These are phyloP conservation scores for Mimachlamys varia DNA, from an alignment of 2,888 invertebrate species.

Conservation along the genomic window DNA sequence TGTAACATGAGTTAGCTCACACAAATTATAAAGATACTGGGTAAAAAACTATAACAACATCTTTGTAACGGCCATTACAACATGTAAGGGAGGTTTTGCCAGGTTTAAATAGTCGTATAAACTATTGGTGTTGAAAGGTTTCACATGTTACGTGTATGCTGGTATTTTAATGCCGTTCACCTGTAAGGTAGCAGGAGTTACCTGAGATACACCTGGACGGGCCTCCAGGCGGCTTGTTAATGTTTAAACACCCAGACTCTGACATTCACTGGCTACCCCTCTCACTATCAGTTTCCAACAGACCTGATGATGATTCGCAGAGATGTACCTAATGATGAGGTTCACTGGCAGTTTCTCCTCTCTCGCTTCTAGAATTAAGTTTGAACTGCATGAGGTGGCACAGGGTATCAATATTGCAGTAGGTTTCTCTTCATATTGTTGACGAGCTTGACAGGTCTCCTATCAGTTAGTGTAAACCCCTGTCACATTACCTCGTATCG, in stretches of 20 bases:
- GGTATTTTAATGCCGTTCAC: slow-evolving; percentile 31
- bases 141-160: slow-evolving; percentile 24
- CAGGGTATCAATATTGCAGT: slow-evolving; percentile 26
- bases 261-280: not conserved
- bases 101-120: slow-evolving; percentile 17
- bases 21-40: not conserved
- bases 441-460: not conserved
- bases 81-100: slow-evolving; percentile 17
- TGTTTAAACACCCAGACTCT: not conserved
- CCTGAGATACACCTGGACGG: not conserved
- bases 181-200: slow-evolving; percentile 33
- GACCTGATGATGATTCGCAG: not conserved
- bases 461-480: not conserved
- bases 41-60: not conserved
- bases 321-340: not conserved
- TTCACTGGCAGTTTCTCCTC: not conserved
- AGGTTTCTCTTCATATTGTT: not conserved
- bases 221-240: not conserved
- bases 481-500: not conserved
- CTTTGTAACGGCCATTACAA: not conserved
- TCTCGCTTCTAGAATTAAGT: not conserved
- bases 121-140: slow-evolving; percentile 1
- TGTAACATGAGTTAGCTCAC: not conserved
- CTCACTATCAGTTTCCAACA: not conserved
- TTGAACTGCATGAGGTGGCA: slow-evolving; percentile 4